phyloP scores from a whole-genome alignment of 1,140 invertebrate species.

The Berghia stephanieae region DNA sequence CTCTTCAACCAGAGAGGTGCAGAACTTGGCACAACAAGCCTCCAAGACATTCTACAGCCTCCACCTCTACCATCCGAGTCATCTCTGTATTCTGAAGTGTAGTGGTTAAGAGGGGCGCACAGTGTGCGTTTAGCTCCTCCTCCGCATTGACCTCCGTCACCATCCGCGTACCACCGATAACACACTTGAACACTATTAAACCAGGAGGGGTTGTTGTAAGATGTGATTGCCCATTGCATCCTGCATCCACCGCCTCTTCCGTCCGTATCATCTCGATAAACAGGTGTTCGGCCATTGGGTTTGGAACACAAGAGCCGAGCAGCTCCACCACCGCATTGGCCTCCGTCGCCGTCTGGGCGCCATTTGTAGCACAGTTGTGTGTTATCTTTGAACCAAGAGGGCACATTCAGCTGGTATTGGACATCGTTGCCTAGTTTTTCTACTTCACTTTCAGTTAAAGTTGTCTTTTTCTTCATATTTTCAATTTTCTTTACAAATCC shows the following conservation, averaged over 20 bases:
- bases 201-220: not conserved
- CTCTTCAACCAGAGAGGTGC: constrained; percentile 30
- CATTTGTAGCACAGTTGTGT: constrained; percentile 33
- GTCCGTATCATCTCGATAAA: constrained; percentile 32
- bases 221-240: constrained; percentile 26
- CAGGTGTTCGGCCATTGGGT: constrained; percentile 11
- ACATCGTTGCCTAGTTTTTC: too few species aligned
- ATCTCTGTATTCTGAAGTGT: constrained; percentile 25
- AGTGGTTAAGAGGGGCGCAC: constrained; percentile 27
- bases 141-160: constrained; percentile 26
- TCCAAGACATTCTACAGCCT: constrained; percentile 31
- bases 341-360: constrained; percentile 29
- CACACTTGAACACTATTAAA: constrained; percentile 26
- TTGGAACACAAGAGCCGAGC: constrained; percentile 20
- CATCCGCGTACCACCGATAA: constrained; percentile 30
- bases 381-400: constrained; percentile 19
- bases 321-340: constrained; percentile 27
- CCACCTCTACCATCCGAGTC: constrained; percentile 21
- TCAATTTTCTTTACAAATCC: too few species aligned
- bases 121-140: constrained; percentile 7
- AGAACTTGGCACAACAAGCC: constrained; percentile 2
- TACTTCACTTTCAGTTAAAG: too few species aligned
- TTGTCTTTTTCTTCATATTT: too few species aligned
- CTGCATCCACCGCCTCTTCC: constrained; percentile 26
- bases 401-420: constrained; percentile 18